Percentiles rank a stretch among this genome's conserved stretches.
Conservation (phyloP, 2,797 vertebrate species). For the Gallirallus australis region DNA sequence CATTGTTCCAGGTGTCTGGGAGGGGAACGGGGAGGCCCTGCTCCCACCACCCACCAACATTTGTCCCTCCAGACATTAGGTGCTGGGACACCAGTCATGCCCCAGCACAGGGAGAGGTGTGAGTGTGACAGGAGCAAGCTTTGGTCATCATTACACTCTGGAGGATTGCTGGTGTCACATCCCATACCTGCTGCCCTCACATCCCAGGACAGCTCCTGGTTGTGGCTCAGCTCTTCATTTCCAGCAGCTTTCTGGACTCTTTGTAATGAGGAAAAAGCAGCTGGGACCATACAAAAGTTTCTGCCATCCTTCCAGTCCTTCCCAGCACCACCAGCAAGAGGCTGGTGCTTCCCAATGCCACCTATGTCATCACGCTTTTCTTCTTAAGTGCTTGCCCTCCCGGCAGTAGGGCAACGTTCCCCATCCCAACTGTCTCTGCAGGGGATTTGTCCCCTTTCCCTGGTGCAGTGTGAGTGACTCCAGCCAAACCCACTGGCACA, state of each 20-base stretch:
- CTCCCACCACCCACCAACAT: background rate
- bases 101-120: rapidly evolving
- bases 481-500: background rate
- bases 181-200: background rate
- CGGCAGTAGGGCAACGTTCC: background rate
- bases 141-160: background rate
- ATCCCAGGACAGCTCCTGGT: background rate
- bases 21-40: rapidly evolving
- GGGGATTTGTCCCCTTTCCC: background rate
- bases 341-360: background rate
- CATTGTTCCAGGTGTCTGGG: background rate
- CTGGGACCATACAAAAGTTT: background rate
- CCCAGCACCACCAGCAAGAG: rapidly evolving
- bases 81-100: rapidly evolving
- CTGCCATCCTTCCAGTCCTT: background rate
- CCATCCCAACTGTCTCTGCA: background rate
- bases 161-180: background rate
- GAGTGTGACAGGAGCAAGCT: background rate
- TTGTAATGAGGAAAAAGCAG: background rate
- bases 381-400: background rate
- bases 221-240: background rate
- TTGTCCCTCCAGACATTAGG: background rate
- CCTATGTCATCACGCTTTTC: rapidly evolving
- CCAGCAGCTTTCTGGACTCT: background rate
- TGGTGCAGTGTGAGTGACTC: rapidly evolving